Percentiles rank a stretch among this genome's conserved stretches.
phyloP scores from a whole-genome alignment of 2,113 vertebrate species.

The Melozone crissalis region DNA sequence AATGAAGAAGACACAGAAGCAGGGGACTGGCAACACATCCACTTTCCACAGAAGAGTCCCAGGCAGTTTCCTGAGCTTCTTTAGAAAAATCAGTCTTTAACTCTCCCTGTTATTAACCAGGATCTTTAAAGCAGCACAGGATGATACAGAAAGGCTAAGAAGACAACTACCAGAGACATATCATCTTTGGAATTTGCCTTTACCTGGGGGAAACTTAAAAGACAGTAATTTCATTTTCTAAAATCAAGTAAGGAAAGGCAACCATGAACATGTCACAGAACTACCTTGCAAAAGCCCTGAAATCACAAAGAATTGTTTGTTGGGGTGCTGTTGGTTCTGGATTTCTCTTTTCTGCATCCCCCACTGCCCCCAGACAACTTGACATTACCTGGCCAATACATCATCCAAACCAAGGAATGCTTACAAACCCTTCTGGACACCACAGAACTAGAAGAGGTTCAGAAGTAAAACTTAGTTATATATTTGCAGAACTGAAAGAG shows the following conservation, averaged over 20 bases:
- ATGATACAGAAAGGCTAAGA: neutral
- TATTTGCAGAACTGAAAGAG: neutral
- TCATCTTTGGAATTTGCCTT: neutral
- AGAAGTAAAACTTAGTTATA: neutral
- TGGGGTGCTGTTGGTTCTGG: neutral
- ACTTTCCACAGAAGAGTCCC: neutral
- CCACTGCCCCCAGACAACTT: neutral
- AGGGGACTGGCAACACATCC: neutral
- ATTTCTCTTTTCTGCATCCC: neutral
- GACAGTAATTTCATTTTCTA: neutral
- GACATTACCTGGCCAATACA: neutral
- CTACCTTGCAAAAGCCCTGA: neutral
- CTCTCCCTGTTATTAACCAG: neutral
- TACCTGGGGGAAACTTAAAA: neutral
- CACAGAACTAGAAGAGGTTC: neutral
- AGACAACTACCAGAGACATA: neutral
- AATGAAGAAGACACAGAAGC: neutral
- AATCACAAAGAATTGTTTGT: neutral
- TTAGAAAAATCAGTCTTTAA: neutral
- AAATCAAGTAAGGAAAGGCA: neutral
- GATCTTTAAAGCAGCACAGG: neutral
- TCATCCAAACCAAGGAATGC: neutral
- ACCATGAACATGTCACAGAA: neutral
- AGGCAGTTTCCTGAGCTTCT: neutral
- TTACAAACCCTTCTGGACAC: neutral